Evolutionary conservation across 1,140 invertebrate species (phyloP).

Genomic region (Brachionus manjavacas): DNA sequence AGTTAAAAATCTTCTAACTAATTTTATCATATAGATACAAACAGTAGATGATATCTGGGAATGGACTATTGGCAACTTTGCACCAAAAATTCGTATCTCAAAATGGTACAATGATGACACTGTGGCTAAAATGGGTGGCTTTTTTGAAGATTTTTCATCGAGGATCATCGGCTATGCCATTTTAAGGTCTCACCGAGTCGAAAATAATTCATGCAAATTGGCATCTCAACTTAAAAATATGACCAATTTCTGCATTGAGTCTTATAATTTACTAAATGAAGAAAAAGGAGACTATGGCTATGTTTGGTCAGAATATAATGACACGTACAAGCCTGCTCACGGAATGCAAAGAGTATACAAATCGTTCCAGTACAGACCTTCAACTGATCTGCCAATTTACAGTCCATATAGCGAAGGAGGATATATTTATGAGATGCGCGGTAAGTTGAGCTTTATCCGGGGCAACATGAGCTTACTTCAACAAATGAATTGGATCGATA

Average conservation of each 20-base stretch:
- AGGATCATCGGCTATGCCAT: conserved; percentile 62
- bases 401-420: conserved; percentile 61
- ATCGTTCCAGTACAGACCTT: conserved; percentile 24
- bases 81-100: not conserved
- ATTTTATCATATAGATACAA: not conserved
- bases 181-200: conserved; percentile 53
- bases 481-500: conserved; percentile 61
- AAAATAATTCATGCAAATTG: conserved; percentile 46
- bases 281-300: conserved; percentile 20
- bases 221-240: not conserved
- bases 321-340: not conserved
- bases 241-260: not conserved
- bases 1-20: too few species aligned
- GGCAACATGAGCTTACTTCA: conserved; percentile 55
- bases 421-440: conserved; percentile 59
- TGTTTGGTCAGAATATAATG: not conserved
- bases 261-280: conserved; percentile 30
- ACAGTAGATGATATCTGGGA: not conserved
- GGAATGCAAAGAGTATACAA: not conserved
- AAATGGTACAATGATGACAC: conserved; percentile 39
- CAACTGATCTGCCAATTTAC: conserved; percentile 54
- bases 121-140: conserved; percentile 50
- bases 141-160: conserved; percentile 59
- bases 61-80: conserved; percentile 5
- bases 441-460: conserved; percentile 51